phyloP scores from a whole-genome alignment of 2,113 vertebrate species.

The Ailuropoda melanoleuca region DNA sequence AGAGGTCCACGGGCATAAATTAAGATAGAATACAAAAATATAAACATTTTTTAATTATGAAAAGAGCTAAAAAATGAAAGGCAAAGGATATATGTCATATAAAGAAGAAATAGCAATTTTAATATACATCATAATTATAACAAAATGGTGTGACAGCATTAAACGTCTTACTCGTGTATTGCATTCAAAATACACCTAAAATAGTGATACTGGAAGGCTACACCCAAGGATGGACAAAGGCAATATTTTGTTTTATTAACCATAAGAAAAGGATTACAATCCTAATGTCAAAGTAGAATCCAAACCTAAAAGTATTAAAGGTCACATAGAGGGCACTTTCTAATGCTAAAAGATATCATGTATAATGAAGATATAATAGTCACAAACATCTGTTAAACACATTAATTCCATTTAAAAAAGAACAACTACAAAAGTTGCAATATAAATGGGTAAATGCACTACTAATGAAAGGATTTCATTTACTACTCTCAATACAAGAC shows the following conservation, averaged over 20 bases:
- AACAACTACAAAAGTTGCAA: neutral
- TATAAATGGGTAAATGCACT: neutral
- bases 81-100: neutral
- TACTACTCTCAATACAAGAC: neutral
- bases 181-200: neutral
- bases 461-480: neutral
- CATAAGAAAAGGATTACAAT: neutral
- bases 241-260: neutral
- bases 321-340: neutral
- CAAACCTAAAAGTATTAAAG: neutral
- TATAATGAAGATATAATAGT: neutral
- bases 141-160: neutral
- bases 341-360: neutral
- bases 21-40: neutral
- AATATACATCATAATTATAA: neutral
- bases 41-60: neutral
- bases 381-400: neutral
- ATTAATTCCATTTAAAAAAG: neutral
- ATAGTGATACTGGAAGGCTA: neutral
- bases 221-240: neutral
- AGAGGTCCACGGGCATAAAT: neutral
- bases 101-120: neutral
- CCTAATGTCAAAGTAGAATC: neutral
- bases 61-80: neutral
- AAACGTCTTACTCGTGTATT: neutral